Percentiles rank a stretch among this genome's conserved stretches.
Evolutionary conservation across 2,888 invertebrate species (phyloP).

Genomic region (Portevinia maculata): DNA sequence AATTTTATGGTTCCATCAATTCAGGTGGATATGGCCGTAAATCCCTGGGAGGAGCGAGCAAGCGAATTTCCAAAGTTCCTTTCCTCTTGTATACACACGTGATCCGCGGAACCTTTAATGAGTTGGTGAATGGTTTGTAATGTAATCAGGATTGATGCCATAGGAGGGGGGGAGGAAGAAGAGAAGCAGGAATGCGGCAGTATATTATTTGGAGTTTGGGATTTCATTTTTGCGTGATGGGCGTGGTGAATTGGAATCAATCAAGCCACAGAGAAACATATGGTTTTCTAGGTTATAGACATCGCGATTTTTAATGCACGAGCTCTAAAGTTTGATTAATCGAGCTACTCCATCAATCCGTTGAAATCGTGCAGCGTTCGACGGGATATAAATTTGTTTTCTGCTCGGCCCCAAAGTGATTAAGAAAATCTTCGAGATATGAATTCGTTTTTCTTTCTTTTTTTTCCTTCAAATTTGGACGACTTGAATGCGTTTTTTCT

Average conservation of each 20-base stretch:
- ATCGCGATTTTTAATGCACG: slow-evolving; percentile 60
- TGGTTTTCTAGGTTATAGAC: slow-evolving; percentile 74
- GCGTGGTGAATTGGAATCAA: slow-evolving; percentile 72
- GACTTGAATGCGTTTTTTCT: slow-evolving; percentile 27
- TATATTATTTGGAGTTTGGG: slow-evolving; percentile 58
- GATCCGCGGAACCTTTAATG: slow-evolving; percentile 64
- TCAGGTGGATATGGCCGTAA: slow-evolving; percentile 74
- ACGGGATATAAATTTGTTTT: slow-evolving; percentile 62
- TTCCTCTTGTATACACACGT: slow-evolving; percentile 6
- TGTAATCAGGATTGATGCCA: slow-evolving; percentile 68
- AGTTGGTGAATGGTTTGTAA: slow-evolving; percentile 70
- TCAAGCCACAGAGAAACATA: slow-evolving; percentile 67
- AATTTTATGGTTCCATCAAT: slow-evolving; percentile 69
- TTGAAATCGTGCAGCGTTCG: slow-evolving; percentile 70
- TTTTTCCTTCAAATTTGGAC: slow-evolving; percentile 9
- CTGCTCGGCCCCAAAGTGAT: slow-evolving; percentile 59
- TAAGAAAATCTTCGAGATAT: slow-evolving; percentile 54
- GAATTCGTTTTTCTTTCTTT: slow-evolving; percentile 35
- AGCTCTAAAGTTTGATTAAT: slow-evolving; percentile 68
- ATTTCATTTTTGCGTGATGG: slow-evolving; percentile 67
- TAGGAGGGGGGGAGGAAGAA: slow-evolving; percentile 22
- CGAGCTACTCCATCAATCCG: slow-evolving; percentile 72
- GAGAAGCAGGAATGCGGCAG: slow-evolving; percentile 18
- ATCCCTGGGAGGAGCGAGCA: slow-evolving; percentile 70
- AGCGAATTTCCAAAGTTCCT: slow-evolving; percentile 31